Evolutionary conservation across 2,113 vertebrate genomes (phyloP).

Genomic region (Candoia aspera): DNA sequence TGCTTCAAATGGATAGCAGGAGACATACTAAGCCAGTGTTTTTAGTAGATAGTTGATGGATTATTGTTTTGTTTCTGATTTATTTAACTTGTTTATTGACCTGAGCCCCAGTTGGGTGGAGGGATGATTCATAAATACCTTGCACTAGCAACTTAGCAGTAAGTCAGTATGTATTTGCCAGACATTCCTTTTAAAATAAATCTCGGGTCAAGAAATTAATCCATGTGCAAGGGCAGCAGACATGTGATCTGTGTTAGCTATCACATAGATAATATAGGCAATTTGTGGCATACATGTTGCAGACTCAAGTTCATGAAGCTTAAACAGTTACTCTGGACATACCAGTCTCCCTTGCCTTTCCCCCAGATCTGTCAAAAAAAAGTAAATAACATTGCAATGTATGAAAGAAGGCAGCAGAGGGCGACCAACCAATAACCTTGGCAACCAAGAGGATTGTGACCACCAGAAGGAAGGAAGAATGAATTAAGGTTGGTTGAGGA

Average conservation of each 20-base stretch:
- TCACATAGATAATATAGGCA: neutral
- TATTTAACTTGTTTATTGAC: neutral
- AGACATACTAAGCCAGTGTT: neutral
- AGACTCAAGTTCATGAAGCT: neutral
- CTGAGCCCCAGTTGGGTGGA: neutral
- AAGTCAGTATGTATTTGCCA: constrained; percentile 44
- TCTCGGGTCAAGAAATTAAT: accelerated
- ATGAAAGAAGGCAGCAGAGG: too few species aligned
- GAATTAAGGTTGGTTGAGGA: neutral
- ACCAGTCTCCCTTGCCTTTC: neutral
- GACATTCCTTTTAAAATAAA: constrained; percentile 18
- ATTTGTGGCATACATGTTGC: neutral
- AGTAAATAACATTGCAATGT: neutral
- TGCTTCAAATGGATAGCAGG: neutral
- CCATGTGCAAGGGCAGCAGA: neutral
- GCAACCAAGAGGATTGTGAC: neutral
- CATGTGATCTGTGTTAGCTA: neutral
- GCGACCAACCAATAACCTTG: neutral
- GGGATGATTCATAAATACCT: constrained; percentile 18
- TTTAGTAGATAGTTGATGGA: neutral
- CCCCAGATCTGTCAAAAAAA: neutral
- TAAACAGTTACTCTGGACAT: neutral
- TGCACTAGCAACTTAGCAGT: constrained; percentile 73
- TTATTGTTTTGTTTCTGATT: neutral
- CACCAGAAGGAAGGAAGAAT: neutral